Evolutionary conservation across 2,888 invertebrate genomes (phyloP).

Genomic region (Oscheius sp.): DNA sequence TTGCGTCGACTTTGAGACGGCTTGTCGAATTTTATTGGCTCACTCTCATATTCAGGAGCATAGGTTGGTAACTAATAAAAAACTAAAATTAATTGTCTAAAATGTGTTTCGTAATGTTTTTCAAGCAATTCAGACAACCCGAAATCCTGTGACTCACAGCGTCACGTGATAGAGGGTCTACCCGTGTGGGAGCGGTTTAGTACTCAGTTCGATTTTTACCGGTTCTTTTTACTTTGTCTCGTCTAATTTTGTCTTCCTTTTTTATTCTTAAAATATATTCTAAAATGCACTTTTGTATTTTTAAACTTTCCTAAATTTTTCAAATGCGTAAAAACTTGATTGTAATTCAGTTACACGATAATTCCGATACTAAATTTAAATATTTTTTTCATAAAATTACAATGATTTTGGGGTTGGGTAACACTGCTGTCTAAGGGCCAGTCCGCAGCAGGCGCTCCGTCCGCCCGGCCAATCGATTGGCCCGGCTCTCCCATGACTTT

Average conservation of each 20-base stretch:
- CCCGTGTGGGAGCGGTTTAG: background rate
- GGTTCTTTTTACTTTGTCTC: background rate
- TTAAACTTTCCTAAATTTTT: too few relatives aligned
- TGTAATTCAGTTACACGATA: constrained; percentile 7
- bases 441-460: constrained; percentile 30
- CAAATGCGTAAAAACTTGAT: background rate
- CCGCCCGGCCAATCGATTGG: constrained; percentile 31
- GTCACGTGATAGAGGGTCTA: background rate
- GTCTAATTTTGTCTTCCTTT: too few relatives aligned
- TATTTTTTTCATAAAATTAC: background rate
- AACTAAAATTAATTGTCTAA: background rate
- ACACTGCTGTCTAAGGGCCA: constrained; percentile 18
- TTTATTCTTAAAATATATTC: too few relatives aligned
- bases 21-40: constrained; percentile 28
- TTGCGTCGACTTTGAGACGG: constrained; percentile 36
- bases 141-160: background rate
- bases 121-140: constrained; percentile 1
- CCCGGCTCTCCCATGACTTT: constrained; percentile 26
- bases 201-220: background rate
- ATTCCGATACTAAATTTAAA: background rate
- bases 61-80: constrained; percentile 7
- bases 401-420: background rate
- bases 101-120: background rate
- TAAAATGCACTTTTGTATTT: too few relatives aligned
- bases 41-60: background rate